phyloP scores from a whole-genome alignment of 2,113 vertebrate species.

The Noturus placidus region DNA sequence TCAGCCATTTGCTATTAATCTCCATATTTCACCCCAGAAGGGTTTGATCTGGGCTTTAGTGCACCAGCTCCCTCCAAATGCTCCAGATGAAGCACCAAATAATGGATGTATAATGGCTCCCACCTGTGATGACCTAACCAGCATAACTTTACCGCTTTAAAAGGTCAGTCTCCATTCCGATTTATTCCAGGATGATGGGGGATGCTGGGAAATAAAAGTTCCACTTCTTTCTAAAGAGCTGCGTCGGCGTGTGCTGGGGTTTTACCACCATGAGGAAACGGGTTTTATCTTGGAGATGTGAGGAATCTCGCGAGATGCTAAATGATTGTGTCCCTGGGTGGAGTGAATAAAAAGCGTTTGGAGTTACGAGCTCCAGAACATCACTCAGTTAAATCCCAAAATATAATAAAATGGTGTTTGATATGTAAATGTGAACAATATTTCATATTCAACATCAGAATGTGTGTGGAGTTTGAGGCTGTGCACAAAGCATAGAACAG shows the following conservation, averaged over 20 bases:
- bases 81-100: background rate
- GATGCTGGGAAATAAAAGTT: background rate
- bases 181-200: too few relatives aligned
- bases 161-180: background rate
- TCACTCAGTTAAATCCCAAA: background rate
- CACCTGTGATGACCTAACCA: background rate
- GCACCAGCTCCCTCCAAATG: background rate
- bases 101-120: background rate
- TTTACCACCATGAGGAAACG: background rate
- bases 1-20: background rate
- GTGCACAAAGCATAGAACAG: background rate
- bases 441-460: background rate
- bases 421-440: background rate
- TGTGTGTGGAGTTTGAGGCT: background rate
- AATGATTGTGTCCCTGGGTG: background rate
- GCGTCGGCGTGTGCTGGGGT: background rate
- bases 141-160: background rate
- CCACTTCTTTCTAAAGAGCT: background rate
- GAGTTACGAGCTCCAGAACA: background rate
- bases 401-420: background rate
- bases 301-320: background rate
- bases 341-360: background rate
- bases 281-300: background rate
- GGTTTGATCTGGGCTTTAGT: background rate
- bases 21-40: background rate